Evolutionary conservation across 2,113 vertebrate species (phyloP).

Genomic region (Cinclus mexicanus): DNA sequence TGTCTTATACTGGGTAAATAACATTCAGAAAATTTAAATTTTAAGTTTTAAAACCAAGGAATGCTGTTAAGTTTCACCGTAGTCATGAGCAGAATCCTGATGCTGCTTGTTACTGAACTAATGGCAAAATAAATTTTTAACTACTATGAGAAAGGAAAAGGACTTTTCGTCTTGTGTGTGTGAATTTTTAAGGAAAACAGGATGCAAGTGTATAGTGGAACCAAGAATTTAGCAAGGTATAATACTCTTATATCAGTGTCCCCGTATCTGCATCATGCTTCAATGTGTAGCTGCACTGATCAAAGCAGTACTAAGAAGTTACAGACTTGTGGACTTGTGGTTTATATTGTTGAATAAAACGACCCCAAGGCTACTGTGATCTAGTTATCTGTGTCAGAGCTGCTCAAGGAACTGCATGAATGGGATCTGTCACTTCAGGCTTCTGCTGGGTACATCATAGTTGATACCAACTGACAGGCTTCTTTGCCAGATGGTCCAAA

Average conservation of each 20-base stretch:
- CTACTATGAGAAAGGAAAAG: background rate
- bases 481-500: constrained; percentile 23
- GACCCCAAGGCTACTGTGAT: background rate
- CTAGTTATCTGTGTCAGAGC: background rate
- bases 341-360: constrained; percentile 3
- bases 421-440: constrained; percentile 1
- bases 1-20: background rate
- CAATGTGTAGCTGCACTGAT: background rate
- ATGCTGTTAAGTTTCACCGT: rapidly evolving
- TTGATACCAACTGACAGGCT: background rate
- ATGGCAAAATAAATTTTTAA: background rate
- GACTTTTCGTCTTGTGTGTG: background rate
- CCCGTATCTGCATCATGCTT: background rate
- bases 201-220: background rate
- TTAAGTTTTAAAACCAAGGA: background rate
- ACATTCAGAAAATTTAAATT: background rate
- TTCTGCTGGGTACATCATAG: background rate
- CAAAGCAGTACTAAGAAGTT: background rate
- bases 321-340: background rate
- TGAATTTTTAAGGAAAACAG: background rate
- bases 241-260: background rate
- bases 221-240: background rate
- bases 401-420: background rate
- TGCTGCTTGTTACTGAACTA: background rate
- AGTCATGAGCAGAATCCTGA: background rate